These are phyloP conservation scores for Chamaetylas fuelleborni DNA, from an alignment of 2,113 vertebrate genomes.

Conservation along the genomic window DNA sequence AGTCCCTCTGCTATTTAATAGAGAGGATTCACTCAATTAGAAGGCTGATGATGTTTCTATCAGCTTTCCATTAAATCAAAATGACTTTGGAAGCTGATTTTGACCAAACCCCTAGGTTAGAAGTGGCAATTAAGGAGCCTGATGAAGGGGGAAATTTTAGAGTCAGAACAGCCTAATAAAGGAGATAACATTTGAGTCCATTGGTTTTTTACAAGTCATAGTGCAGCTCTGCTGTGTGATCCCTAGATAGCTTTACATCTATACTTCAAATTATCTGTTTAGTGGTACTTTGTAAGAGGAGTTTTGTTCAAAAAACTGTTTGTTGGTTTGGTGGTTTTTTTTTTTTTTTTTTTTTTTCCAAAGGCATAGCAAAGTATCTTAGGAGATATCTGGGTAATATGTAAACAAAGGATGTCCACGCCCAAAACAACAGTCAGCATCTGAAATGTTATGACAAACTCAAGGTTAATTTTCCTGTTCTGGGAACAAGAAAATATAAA, in stretches of 20 bases:
- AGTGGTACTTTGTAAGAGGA: background rate
- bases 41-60: background rate
- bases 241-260: background rate
- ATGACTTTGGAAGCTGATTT: background rate
- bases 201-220: accelerated
- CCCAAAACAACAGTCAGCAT: background rate
- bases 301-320: background rate
- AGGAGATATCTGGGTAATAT: background rate
- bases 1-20: background rate
- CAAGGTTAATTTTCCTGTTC: background rate
- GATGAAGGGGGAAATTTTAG: background rate
- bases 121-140: background rate
- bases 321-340: too few species aligned
- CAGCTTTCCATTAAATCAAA: background rate
- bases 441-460: background rate
- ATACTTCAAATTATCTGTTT: background rate
- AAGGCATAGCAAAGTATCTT: background rate
- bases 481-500: background rate
- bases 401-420: background rate
- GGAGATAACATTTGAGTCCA: accelerated
- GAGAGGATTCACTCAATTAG: background rate
- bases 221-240: accelerated
- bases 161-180: background rate
- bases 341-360: background rate
- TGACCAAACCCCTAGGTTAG: background rate